A percentile compares a stretch with the other conserved stretches of the same genome.
phyloP scores from a whole-genome alignment of 2,797 vertebrate species.

The Sciurus carolinensis region DNA sequence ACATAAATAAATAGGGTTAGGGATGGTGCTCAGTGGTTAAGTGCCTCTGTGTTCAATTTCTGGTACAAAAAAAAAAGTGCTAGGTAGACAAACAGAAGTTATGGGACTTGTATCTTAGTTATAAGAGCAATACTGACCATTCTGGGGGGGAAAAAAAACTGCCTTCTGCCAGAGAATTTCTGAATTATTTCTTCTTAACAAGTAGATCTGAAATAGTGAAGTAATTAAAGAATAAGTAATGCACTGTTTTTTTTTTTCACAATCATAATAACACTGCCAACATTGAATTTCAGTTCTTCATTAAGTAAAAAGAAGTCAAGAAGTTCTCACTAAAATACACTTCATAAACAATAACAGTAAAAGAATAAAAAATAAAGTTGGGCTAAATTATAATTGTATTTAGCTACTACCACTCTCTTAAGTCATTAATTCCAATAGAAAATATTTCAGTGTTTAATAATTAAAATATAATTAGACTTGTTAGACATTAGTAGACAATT shows the following conservation, averaged over 20 bases:
- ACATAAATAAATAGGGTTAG: too few species aligned
- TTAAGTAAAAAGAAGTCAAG: not conserved
- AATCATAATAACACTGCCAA: not conserved
- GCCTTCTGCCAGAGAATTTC: not conserved
- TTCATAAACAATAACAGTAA: not conserved
- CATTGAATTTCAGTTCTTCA: not conserved
- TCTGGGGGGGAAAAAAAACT: too few species aligned
- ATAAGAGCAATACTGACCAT: not conserved
- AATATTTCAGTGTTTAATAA: conserved; percentile 1
- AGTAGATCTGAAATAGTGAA: not conserved
- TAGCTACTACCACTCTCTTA: not conserved
- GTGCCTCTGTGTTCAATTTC: too few species aligned
- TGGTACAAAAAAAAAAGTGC: too few species aligned
- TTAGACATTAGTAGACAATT: not conserved
- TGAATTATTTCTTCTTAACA: not conserved
- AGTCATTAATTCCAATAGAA: not conserved
- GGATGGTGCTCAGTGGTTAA: too few species aligned
- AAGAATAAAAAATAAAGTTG: not conserved
- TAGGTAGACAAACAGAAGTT: not conserved
- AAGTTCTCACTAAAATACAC: not conserved
- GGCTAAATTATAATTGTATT: not conserved
- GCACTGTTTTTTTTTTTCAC: not conserved
- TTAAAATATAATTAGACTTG: not conserved
- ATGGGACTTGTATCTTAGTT: not conserved
- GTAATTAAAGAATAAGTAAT: not conserved